Conservation (phyloP, 2,888 invertebrate species). For the Cosmia trapezina region DNA sequence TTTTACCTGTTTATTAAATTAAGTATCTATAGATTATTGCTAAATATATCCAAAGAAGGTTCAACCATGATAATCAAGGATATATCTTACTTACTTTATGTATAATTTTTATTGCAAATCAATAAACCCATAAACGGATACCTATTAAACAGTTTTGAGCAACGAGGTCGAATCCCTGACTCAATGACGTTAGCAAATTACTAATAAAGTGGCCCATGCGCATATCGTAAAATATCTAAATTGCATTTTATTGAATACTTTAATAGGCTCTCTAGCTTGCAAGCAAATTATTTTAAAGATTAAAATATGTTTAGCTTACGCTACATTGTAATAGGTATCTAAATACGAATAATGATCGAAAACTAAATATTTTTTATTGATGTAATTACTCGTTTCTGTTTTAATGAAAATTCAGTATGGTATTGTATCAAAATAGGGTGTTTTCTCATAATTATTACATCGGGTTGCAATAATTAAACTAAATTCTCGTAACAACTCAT, state of each 20-base stretch:
- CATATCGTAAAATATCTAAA: constrained; percentile 49
- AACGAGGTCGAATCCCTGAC: constrained; percentile 31
- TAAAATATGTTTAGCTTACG: constrained; percentile 39
- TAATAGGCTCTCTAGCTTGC: constrained; percentile 30
- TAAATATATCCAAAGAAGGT: neutral
- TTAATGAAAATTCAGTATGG: neutral
- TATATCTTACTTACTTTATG: neutral
- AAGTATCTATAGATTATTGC: neutral
- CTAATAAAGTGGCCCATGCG: constrained; percentile 21
- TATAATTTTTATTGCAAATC: constrained; percentile 23
- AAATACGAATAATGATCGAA: neutral
- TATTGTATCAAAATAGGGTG: neutral
- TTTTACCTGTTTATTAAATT: too few species aligned
- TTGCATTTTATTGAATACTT: constrained; percentile 46
- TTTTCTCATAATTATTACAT: neutral
- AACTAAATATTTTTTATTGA: neutral
- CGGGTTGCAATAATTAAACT: neutral
- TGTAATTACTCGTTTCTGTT: neutral
- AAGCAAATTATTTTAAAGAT: constrained; percentile 26
- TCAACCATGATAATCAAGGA: neutral
- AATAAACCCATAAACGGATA: constrained; percentile 28
- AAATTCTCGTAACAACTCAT: neutral
- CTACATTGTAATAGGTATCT: neutral
- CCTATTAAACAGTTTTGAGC: constrained; percentile 23
- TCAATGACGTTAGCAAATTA: constrained; percentile 38